Base-by-base conservation (phyloP, 2,888 invertebrate genomes). In the Troides aeacus region DNA sequence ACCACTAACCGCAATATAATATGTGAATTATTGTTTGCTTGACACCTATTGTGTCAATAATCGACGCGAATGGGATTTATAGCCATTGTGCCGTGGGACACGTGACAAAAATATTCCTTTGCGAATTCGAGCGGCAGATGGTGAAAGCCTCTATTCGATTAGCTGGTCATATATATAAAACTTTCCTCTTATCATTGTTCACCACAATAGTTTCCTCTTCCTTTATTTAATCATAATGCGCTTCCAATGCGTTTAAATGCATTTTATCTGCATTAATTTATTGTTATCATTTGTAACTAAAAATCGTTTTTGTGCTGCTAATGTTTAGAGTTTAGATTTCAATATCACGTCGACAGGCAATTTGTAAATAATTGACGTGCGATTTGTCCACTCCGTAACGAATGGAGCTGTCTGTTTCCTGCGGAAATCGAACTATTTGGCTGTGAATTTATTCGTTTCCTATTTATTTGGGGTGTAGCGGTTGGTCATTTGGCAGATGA, bases 351-450 rank as follows among this genome's bases (percentile, higher is more conserved):
- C 60, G 62, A 66, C 53, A 53, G 62, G 71, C 68, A 74, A 74
- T 75, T 75, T 72, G 72, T 62, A 70, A 70, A 71, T 77, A 77
- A 78, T 78, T 76, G 74, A 73, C 71, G 73, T 73, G 73, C 76
- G 78, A 79, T 82, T 83, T 82, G 86, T 85, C 84, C 81, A 82
- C 78, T 76, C 83, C 80, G 79, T 84, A 83, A 82, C 88, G 81
- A 85, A 90, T 88, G 83, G 85, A 87, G 81, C 85, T 80, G 84
- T 87, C 81, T 80, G 80, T 85, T 84, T 83, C 74, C 78, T 75
- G 74, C 85, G 88, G 90, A 92, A 90, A 91, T 91, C 81, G 88
- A 87, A 83, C 89, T 86, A 92, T 91, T 90, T 85, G 76, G 74
- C 72, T 75, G 80, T 80, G 84, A 85, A 90, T 89, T 86, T 87